phyloP scores from a whole-genome alignment of 2,113 vertebrate genomes.

The Scopus umbretta region DNA sequence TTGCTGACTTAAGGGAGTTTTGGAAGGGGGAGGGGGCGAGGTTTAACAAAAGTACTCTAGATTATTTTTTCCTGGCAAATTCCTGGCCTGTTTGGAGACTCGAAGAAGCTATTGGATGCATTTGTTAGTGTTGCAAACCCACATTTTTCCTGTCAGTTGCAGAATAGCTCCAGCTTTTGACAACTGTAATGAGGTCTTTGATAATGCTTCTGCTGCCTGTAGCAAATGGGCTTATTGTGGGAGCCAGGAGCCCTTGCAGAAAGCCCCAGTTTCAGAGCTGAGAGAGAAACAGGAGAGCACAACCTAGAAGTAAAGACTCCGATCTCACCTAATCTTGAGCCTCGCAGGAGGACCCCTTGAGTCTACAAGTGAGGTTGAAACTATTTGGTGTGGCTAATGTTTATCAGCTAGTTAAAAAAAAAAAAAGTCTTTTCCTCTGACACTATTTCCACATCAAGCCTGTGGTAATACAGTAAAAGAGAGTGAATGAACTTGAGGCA shows the following conservation, averaged over 20 bases:
- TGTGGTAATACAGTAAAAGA: background rate
- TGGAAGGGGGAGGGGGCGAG: background rate
- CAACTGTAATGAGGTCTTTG: background rate
- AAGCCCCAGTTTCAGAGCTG: background rate
- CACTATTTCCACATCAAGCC: background rate
- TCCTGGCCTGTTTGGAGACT: conserved; percentile 8
- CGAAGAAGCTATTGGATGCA: background rate
- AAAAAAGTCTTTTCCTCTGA: background rate
- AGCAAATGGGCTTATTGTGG: conserved; percentile 6
- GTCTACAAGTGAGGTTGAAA: background rate
- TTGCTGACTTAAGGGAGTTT: conserved; percentile 39
- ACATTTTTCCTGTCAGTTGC: conserved; percentile 7
- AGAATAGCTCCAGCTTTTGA: conserved; percentile 1
- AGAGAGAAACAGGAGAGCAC: background rate
- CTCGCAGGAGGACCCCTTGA: background rate
- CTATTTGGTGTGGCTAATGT: background rate
- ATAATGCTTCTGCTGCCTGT: background rate
- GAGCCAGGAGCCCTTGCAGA: background rate
- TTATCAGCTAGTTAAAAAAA: background rate
- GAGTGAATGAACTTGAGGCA: background rate
- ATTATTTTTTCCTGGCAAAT: conserved; percentile 43
- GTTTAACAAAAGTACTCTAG: conserved; percentile 22
- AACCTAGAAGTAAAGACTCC: background rate
- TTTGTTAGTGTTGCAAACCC: conserved; percentile 1
- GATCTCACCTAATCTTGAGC: background rate